Base-by-base conservation (phyloP, 2,113 vertebrate species). In the Merops nubicus region DNA sequence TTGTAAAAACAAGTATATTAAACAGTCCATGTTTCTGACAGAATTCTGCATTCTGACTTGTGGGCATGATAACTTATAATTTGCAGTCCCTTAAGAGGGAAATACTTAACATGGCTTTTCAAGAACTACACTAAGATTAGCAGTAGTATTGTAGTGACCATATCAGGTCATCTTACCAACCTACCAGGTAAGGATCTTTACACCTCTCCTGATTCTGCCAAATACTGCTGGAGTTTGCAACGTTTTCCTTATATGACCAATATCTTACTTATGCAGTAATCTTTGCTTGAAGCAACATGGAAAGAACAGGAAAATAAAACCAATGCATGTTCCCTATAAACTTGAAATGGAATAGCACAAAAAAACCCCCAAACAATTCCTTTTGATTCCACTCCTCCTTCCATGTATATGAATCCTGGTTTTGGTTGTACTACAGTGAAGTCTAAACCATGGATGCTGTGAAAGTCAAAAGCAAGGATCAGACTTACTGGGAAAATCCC, bases 401-500 rank as follows among this genome's bases (percentile, higher is more conserved):
- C 9, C 22, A 28, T 1, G 1, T 69, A 17, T 26, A 45, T 16
- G 12, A 76, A 76, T 56, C 36, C 31, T 68, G 26, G 15, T 9
- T 43, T 88, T 76, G n/a, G 19, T 68, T 76, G 75, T 25, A 62
- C 19, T 42, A 26, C 21, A 84, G 19, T 19, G 8, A 79, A 69
- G n/a, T 13, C 33, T 62, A 85, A 90, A 79, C 45, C 34, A 82
- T 89, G 51, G 48, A 36, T 3, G 31, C 29, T 74, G 22, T 53
- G 40, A 75, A 94, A 93, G 90, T 16, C 13, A 79, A 91, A 84
- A 75, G 17, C 8, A 79, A 42, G 12, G 48, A 91, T 57, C 33
- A 45, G 56, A 88, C 99, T 99, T 97, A 99, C 99, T 79, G 99
- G 99, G 81, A 99, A 99, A 93, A 99, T 98, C 80, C 99, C 99